Evolutionary conservation across 2,797 vertebrate species (phyloP).

Genomic region (Carcharodon carcharias): DNA sequence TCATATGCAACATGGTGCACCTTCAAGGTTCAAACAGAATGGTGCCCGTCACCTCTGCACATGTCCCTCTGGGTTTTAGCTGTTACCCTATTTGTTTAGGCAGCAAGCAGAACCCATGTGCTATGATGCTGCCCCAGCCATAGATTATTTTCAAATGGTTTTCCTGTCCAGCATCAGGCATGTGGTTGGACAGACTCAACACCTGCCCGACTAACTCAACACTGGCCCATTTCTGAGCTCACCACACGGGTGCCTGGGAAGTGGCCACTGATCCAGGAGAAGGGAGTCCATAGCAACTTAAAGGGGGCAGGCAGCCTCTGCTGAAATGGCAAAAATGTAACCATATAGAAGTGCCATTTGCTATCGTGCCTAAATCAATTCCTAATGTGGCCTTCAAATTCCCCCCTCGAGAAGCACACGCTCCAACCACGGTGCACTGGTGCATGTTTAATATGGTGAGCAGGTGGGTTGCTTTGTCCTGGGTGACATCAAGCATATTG

Average conservation of each 20-base stretch:
- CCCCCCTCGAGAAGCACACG: background rate
- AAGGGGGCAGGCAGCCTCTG: background rate
- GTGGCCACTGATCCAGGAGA: background rate
- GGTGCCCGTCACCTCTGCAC: background rate
- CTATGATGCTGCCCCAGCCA: background rate
- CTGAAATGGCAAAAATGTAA: background rate
- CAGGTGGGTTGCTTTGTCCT: too few species aligned
- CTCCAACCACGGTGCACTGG: background rate
- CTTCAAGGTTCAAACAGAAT: background rate
- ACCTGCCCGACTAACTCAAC: background rate
- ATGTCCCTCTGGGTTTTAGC: background rate
- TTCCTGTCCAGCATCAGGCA: background rate
- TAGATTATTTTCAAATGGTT: background rate
- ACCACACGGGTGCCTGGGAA: background rate
- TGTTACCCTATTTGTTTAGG: background rate
- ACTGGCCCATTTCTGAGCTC: background rate
- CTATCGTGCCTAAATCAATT: background rate
- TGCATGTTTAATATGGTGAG: too few species aligned
- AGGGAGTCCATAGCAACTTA: background rate
- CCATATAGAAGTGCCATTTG: background rate
- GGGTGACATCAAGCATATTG: background rate
- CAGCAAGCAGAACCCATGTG: too few species aligned
- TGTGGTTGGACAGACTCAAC: background rate
- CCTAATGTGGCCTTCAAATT: background rate
- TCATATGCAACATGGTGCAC: background rate